Evolutionary conservation across 2,113 vertebrate genomes (phyloP).

Genomic region (Alces alces): DNA sequence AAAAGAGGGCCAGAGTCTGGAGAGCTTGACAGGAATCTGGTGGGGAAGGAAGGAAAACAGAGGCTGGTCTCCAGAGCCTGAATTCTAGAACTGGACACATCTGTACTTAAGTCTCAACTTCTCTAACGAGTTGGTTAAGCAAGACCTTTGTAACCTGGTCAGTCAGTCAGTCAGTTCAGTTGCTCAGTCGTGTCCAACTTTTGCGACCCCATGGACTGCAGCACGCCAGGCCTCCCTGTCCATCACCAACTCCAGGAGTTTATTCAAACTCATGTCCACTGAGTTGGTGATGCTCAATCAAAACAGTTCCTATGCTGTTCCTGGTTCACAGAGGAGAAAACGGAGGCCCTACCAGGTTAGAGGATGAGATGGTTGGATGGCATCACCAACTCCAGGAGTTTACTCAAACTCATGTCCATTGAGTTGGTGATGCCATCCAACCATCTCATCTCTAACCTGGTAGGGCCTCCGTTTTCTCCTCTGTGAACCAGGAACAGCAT

Average conservation of each 20-base stretch:
- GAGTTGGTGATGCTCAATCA: neutral
- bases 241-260: neutral
- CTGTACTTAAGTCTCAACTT: neutral
- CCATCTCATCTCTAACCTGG: neutral
- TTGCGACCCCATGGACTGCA: neutral
- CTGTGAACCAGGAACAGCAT: neutral
- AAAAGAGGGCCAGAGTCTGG: neutral
- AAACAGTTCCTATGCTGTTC: neutral
- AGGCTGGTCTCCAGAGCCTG: neutral
- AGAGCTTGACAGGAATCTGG: neutral
- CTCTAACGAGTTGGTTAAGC: neutral
- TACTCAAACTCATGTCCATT: neutral
- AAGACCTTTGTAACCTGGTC: neutral
- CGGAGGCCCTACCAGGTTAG: neutral
- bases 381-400: neutral
- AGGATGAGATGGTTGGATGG: neutral
- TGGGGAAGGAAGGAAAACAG: neutral
- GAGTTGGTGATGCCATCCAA: neutral
- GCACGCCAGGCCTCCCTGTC: neutral
- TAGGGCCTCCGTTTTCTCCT: neutral
- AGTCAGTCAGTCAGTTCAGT: neutral
- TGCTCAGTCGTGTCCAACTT: neutral
- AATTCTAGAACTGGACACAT: neutral
- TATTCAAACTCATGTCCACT: neutral
- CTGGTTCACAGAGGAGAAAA: neutral